Evolutionary conservation across 2,113 vertebrate genomes (phyloP), one percentile per base, ranked within the genome.

Genomic region (Reinhardtius hippoglossoides): DNA sequence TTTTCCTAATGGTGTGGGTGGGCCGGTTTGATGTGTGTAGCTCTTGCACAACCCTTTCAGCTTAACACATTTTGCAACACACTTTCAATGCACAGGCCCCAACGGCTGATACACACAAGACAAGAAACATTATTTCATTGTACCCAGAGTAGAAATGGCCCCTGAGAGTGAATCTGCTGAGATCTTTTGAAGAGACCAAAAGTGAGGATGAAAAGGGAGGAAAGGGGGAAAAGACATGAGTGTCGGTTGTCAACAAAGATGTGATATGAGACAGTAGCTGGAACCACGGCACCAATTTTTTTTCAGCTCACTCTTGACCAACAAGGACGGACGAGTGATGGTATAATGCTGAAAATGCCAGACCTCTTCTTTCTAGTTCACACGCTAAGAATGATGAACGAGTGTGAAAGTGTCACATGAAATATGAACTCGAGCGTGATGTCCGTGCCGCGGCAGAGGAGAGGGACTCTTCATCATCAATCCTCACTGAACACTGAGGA

Each of bases 141-240:
- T 62, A 26, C 42, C 61, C 64, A 69, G 74, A 80, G 58, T 37
- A 18, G 20, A 77, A 75, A 70, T 67, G 50, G 69, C 77, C 74
- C 50, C 0, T 71, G 68, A 74, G 18, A 77, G 27, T n/a, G 69
- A 77, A 69, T 63, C 21, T 15, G 18, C 54, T 12, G 35, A 40
- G 58, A 60, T 21, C 64, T 82, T 79, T 54, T 59, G 16, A 35
- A 18, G 27, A 18, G 18, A 16, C 14, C 2, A 24, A 31, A 31
- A 9, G 56, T 27, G 37, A 73, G 48, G 40, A 37, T 48, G 48
- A 72, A 66, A 57, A n/a, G 31, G 23, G 2, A 54, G 14, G 21
- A 27, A 20, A 57, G 12, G 23, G 23, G 14, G 67, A 80, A 58
- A 60, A 3, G 24, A 57, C 37, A 26, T 44, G 8, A 46, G 44